Evolutionary conservation across 1,140 invertebrate genomes (phyloP).

Genomic region (Hylaeus volcanicus): DNA sequence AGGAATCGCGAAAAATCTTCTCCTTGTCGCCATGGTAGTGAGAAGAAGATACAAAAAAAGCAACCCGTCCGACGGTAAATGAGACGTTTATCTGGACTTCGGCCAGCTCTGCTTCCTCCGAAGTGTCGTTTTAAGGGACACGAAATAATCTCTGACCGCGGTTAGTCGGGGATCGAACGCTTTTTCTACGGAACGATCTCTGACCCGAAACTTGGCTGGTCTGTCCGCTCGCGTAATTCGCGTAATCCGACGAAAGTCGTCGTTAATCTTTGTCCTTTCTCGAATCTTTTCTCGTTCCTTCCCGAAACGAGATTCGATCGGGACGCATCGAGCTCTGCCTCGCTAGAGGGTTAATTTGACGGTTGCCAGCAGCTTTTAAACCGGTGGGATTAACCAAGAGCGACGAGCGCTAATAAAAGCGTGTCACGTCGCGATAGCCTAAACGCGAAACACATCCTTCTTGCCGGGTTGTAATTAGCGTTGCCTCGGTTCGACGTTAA

Average conservation of each 20-base stretch:
- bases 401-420: not conserved
- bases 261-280: slow-evolving; percentile 55
- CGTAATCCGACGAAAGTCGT: slow-evolving; percentile 57
- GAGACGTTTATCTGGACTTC: slow-evolving; percentile 33
- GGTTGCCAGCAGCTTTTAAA: not conserved
- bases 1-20: not conserved
- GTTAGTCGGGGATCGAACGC: slow-evolving; percentile 14
- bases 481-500: not conserved
- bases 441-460: not conserved
- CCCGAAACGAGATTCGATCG: slow-evolving; percentile 39
- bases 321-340: not conserved
- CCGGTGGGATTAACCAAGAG: not conserved
- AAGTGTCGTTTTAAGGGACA: slow-evolving; percentile 39
- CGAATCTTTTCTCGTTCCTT: slow-evolving; percentile 36
- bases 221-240: slow-evolving; percentile 48
- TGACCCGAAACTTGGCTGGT: too few species aligned
- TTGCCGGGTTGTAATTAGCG: not conserved
- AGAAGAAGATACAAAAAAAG: not conserved
- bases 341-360: not conserved
- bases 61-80: slow-evolving; percentile 13
- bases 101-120: slow-evolving; percentile 3
- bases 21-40: not conserved
- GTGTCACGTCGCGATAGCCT: not conserved
- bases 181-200: slow-evolving; percentile 12
- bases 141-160: slow-evolving; percentile 42